Base-by-base conservation (phyloP, 2,888 invertebrate genomes). In the Drymonia ruficornis region DNA sequence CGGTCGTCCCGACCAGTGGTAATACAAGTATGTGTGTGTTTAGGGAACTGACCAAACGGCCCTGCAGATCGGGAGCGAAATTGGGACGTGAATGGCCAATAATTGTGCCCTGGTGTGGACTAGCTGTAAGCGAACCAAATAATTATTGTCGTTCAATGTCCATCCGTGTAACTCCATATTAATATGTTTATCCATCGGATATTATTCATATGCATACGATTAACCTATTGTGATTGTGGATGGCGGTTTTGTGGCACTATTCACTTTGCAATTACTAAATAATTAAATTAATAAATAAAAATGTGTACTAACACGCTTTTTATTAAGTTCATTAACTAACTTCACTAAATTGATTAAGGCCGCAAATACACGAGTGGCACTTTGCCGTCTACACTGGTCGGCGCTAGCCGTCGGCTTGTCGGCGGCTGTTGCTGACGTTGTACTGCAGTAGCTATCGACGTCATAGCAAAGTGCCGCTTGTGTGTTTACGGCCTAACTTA, bases 91-190 rank as follows among this genome's bases (percentile, higher is more conserved):
- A 36, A 36, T 36, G 11, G 36, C 36, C 3, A 36, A 4, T 36
- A 12, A 31, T 11, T 36, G n/a, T 36, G 36, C 36, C 36, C 36
- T n/a, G 36, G 11, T 36, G 36, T 36, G 36, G 36, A 36, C 36
- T 36, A 36, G 36, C 3, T 11, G 36, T 36, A 36, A 36, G 36
- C 63, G 69, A 73, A 74, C 76, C 76, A 74, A 45, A 45, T 13
- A 78, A 72, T 72, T 66, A 57, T 59, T 61, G 65, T 69, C 71
- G 67, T 69, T 66, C 63, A 61, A 47, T 73, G 71, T 67, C 67
- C 72, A 76, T 76, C 70, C 70, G 73, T 74, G 28, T 68, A 58
- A 58, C 53, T 50, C 60, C 61, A 67, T 61, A 61, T 64, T 28
- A 40, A 50, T 47, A 45, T 53, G 18, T 48, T 54, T 47, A 53